Conservation (phyloP, 2,888 invertebrate genomes). For the Acrocyrtus sp. region DNA sequence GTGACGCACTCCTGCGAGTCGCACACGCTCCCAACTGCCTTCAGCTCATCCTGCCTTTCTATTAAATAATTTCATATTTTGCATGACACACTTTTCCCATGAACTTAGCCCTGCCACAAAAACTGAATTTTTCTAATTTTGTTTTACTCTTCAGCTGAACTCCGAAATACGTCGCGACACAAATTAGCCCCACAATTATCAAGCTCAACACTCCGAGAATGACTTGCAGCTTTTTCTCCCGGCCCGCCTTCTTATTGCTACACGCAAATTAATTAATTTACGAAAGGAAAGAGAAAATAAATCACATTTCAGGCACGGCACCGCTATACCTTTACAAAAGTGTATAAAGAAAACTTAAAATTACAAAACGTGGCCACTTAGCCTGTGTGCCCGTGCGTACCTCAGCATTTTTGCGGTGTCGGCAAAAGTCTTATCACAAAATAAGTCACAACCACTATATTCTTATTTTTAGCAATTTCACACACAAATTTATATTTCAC, state of each 20-base stretch:
- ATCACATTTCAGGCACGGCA: background rate
- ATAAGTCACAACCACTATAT: too few relatives aligned
- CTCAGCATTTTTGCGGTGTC: too few relatives aligned
- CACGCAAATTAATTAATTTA: background rate
- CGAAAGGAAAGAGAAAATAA: background rate
- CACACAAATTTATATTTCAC: too few relatives aligned
- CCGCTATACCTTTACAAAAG: too few relatives aligned
- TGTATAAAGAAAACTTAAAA: too few relatives aligned
- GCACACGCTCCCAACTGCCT: conserved; percentile 33
- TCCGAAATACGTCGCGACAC: conserved; percentile 44
- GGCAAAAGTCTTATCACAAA: too few relatives aligned
- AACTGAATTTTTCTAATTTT: too few relatives aligned
- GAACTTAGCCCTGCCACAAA: too few relatives aligned
- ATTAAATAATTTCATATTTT: background rate
- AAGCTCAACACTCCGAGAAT: conserved; percentile 35
- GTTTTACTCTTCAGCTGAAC: conserved; percentile 47
- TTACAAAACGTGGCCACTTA: too few relatives aligned
- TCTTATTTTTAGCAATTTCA: too few relatives aligned
- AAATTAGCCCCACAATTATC: conserved; percentile 38
- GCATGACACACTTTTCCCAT: too few relatives aligned
- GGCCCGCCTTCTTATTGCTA: conserved; percentile 22
- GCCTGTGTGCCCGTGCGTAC: too few relatives aligned
- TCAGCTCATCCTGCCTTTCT: conserved; percentile 44
- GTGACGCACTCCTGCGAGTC: conserved; percentile 49
- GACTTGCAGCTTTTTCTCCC: conserved; percentile 38